phyloP scores from a whole-genome alignment of 1,140 invertebrate genomes.

The Lasioglossum albipes region DNA sequence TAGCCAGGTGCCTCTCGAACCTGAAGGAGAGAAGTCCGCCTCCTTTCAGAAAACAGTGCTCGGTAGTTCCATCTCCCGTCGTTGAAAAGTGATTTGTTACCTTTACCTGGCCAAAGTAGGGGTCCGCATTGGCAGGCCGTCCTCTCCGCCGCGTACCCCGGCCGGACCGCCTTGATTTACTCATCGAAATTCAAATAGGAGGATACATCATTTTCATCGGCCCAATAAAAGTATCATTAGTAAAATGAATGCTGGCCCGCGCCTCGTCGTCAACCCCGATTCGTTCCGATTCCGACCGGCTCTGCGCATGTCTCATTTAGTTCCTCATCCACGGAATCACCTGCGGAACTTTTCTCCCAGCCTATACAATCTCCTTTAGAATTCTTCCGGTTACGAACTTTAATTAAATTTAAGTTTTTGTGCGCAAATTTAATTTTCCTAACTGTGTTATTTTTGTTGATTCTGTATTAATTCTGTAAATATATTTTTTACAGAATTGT shows the following conservation, averaged over 20 bases:
- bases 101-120: conserved; percentile 60
- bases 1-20: too few relatives aligned
- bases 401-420: too few relatives aligned
- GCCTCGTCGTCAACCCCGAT: neutral
- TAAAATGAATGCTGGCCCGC: conserved; percentile 22
- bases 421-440: too few relatives aligned
- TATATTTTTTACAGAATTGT: too few relatives aligned
- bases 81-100: conserved; percentile 65
- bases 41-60: conserved; percentile 60
- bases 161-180: conserved; percentile 37
- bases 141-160: conserved; percentile 39
- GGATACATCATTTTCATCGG: conserved; percentile 49
- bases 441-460: too few relatives aligned
- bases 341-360: neutral
- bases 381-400: too few relatives aligned
- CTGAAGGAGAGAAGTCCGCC: conserved; percentile 34
- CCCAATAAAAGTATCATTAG: conserved; percentile 46
- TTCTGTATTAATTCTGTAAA: too few relatives aligned
- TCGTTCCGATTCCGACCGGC: neutral
- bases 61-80: conserved; percentile 52
- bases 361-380: neutral
- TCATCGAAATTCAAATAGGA: conserved; percentile 54
- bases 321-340: neutral
- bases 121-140: conserved; percentile 43
- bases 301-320: neutral